A percentile compares a stretch with the other conserved stretches of the same genome.
phyloP scores from a whole-genome alignment of 2,113 vertebrate species.

The Genyomyrus donnyi region DNA sequence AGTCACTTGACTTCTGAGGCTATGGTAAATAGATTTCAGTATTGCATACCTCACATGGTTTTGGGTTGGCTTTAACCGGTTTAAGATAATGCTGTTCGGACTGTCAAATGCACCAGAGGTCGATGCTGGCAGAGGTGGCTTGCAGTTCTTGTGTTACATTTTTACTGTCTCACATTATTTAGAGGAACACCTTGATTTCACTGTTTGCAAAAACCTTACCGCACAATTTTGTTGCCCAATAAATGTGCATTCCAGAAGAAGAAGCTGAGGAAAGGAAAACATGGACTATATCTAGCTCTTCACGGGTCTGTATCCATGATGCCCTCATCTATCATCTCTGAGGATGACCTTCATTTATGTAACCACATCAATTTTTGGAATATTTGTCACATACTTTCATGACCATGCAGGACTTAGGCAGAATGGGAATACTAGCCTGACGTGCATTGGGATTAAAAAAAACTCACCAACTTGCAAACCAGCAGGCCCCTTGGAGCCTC shows the following conservation, averaged over 20 bases:
- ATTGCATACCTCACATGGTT: neutral
- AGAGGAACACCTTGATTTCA: neutral
- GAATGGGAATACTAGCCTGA: neutral
- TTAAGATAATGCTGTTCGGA: neutral
- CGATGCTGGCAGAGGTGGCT: neutral
- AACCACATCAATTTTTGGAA: neutral
- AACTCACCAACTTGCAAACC: neutral
- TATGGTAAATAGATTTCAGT: neutral
- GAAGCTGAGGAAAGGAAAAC: neutral
- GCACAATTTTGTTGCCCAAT: neutral
- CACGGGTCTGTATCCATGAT: neutral
- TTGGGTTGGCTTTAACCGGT: neutral
- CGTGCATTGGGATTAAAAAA: neutral
- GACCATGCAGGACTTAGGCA: neutral
- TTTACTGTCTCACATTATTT: neutral
- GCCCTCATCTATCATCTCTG: neutral
- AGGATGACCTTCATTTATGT: neutral
- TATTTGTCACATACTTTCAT: neutral
- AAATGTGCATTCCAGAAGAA: neutral
- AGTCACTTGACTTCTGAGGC: neutral
- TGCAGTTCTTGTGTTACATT: neutral
- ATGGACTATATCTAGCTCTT: neutral
- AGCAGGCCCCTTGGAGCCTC: neutral
- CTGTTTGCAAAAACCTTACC: neutral
- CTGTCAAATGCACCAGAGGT: neutral